These are phyloP conservation scores for Perca fluviatilis DNA, from an alignment of 2,113 vertebrate genomes.

Conservation along the genomic window DNA sequence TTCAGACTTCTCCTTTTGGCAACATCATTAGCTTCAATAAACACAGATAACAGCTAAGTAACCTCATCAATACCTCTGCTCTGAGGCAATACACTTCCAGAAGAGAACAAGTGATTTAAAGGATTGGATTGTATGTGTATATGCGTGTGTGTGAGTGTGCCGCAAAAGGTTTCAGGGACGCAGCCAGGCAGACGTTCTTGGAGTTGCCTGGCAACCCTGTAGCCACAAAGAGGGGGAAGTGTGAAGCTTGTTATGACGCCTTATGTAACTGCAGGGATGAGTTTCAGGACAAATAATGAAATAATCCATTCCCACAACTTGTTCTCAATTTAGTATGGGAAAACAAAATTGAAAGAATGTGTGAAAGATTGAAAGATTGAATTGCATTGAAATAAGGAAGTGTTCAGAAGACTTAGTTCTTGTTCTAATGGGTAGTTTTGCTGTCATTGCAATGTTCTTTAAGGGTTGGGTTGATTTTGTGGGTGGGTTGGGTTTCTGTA, in stretches of 20 bases:
- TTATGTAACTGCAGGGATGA: constrained; percentile 51
- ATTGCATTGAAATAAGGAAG: too few species aligned
- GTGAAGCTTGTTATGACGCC: constrained; percentile 51
- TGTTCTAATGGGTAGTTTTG: too few species aligned
- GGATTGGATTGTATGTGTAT: neutral
- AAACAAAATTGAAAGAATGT: constrained; percentile 1
- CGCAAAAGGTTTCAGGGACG: constrained; percentile 46
- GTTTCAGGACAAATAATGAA: constrained; percentile 31
- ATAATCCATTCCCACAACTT: constrained; percentile 28
- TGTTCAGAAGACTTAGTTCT: too few species aligned
- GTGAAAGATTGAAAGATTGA: too few species aligned
- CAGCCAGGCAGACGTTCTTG: constrained; percentile 50
- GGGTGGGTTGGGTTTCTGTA: too few species aligned
- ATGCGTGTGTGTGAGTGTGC: constrained; percentile 1
- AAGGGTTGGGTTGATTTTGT: too few species aligned
- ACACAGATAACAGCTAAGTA: constrained; percentile 1
- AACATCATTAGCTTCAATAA: constrained; percentile 17
- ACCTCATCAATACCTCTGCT: constrained; percentile 7
- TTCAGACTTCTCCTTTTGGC: constrained; percentile 63
- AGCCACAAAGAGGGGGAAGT: constrained; percentile 62
- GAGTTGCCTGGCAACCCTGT: constrained; percentile 81
- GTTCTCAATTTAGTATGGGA: neutral
- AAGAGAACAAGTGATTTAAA: constrained; percentile 42
- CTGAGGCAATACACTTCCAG: neutral
- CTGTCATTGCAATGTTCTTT: too few species aligned